Percentiles rank a stretch among this genome's conserved stretches.
Evolutionary conservation across 2,888 invertebrate genomes (phyloP).

Genomic region (Erebia epiphron): DNA sequence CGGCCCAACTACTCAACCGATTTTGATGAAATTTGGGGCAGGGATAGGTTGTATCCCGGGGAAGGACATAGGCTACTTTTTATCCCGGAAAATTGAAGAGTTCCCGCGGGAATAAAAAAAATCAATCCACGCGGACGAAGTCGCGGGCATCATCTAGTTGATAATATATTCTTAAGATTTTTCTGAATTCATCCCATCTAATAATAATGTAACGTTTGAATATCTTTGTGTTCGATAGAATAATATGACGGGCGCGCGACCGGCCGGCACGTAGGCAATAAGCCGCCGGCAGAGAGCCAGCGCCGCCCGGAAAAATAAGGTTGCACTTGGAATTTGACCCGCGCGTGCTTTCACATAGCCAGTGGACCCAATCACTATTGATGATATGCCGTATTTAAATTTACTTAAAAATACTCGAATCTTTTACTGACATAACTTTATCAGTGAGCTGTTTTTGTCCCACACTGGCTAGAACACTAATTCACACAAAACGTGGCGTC

Average conservation of each 20-base stretch:
- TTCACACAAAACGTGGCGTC: no score
- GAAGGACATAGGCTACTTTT: no score
- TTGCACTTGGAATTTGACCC: constrained; percentile 64
- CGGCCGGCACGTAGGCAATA: constrained; percentile 81
- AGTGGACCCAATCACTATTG: constrained; percentile 28
- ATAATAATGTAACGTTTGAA: neutral
- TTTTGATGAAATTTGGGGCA: no score
- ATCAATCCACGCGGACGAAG: no score
- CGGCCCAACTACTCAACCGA: no score
- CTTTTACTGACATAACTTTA: neutral
- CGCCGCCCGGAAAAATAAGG: constrained; percentile 77
- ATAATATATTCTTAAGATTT: no score
- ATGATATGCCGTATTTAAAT: constrained; percentile 8
- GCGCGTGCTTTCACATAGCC: constrained; percentile 61
- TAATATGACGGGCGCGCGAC: constrained; percentile 77
- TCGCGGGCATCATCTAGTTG: no score
- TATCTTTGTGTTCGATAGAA: constrained; percentile 61
- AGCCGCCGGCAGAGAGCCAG: constrained; percentile 75
- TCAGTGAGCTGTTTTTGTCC: neutral
- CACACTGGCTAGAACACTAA: no score
- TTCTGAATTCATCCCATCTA: neutral
- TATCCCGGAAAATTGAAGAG: no score
- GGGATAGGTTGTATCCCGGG: no score
- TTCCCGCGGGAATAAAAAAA: no score
- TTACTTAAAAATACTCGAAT: neutral